Evolutionary conservation across 1,140 invertebrate genomes (phyloP).

Genomic region (Cyphomyrmex costatus): DNA sequence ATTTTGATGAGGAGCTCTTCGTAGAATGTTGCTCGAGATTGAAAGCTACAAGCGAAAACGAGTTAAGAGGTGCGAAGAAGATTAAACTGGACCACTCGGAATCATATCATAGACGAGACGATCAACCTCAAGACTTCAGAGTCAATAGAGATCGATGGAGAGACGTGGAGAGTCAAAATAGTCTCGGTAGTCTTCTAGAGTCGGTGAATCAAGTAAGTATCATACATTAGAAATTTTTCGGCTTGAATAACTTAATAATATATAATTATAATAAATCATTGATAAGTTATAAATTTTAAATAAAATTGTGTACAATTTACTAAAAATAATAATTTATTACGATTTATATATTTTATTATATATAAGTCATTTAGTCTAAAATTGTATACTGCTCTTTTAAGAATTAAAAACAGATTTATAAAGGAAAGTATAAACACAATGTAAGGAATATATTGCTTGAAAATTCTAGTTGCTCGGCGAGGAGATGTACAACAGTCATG

Average conservation of each 20-base stretch:
- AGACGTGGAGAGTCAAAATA: conserved; percentile 84
- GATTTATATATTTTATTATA: not conserved
- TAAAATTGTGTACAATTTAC: not conserved
- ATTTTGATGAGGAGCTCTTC: conserved; percentile 85
- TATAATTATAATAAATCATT: conserved; percentile 9
- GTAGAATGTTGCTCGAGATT: conserved; percentile 85
- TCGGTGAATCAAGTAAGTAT: conserved; percentile 85
- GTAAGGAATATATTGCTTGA: not conserved
- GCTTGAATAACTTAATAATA: conserved; percentile 8
- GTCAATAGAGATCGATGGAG: conserved; percentile 81
- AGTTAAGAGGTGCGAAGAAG: conserved; percentile 84
- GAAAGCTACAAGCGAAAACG: conserved; percentile 85
- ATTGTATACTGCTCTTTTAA: not conserved
- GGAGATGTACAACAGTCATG: conserved; percentile 82
- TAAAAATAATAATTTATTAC: not conserved
- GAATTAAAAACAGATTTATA: not conserved
- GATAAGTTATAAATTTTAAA: not conserved
- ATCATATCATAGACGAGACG: conserved; percentile 79
- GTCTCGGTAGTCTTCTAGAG: conserved; percentile 83
- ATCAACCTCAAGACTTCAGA: conserved; percentile 76
- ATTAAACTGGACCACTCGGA: conserved; percentile 84
- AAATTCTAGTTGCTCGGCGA: conserved; percentile 83
- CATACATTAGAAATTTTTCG: conserved; percentile 15
- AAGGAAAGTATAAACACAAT: not conserved
- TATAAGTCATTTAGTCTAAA: not conserved